Evolutionary conservation across 1,140 invertebrate species (phyloP), one percentile per base, ranked within the genome.

Genomic region (Lutraria rhynchaena): DNA sequence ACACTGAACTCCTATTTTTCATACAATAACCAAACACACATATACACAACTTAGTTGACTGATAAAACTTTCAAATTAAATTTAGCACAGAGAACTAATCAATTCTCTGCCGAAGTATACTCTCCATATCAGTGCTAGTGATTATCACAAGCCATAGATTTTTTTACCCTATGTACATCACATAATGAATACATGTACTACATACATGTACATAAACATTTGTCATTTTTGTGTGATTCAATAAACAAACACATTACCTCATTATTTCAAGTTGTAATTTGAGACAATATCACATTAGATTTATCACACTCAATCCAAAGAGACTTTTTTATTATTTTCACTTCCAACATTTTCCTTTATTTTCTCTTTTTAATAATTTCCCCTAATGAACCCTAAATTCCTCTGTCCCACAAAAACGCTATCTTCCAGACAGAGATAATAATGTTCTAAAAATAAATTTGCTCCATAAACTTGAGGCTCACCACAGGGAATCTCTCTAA

Each of bases 381-480:
- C 49, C 53, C n/a, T 1, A 17, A 37, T 41, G 61, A n/a, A 24
- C 46, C 76, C 55, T 53, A 69, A 57, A 67, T 67, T 80, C 61
- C 51, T 67, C 53, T 67, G 60, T 69, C 76, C 61, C 37, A 67
- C 76, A 80, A 61, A 75, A 75, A 75, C 73, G 55, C 44, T 49
- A 27, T 61, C 58, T 49, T 11, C 9, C 55, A 60, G 35, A 75
- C 57, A 61, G 44, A 60, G 35, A 58, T 61, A 44, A 63, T 75
- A 29, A 60, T 61, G 27, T 75, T 57, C 73, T 75, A 75, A 24
- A 75, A 75, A 75, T 75, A 75, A 63, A 27, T 55, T 75, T 75
- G 73, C 58, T 75, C 73, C 73, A 75, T 61, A 75, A 49, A 60
- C 58, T 49, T 75, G 73, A 75, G 73, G 73, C 58, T 44, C 44